Evolutionary conservation across 2,888 invertebrate genomes (phyloP), one percentile per base, ranked within the genome.

Genomic region (Hemithea aestivaria): DNA sequence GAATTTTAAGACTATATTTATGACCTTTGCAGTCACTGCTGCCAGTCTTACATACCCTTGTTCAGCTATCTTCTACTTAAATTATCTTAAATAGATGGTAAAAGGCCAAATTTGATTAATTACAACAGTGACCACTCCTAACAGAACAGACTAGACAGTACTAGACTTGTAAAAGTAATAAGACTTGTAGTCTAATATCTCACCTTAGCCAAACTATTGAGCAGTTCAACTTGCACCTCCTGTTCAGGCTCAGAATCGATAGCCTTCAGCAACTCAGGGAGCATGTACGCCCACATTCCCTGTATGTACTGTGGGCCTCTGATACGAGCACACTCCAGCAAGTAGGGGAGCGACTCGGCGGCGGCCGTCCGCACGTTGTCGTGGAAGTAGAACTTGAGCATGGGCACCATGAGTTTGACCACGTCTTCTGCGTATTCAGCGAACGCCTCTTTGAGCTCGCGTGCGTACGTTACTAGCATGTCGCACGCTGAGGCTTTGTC

Each of bases 401-500:
- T 92, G 0, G 95, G 95, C 46, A 95, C 93, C 93, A 95, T 94
- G 25, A 95, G 88, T 62, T 92, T 92, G 0, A 95, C 94, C 1
- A 94, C 87, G 85, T 95, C 64, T 82, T 91, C 63, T 67, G 92
- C 87, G 48, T 88, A 88, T 42, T 85, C 85, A 0, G 85, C 81
- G 48, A 88, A 88, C 2, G 93, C 94, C 61, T 96, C 96, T 70
- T 97, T 97, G 39, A 98, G 88, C 75, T 98, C 97, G 16, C 96
- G 90, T 0, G 97, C 97, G 67, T 97, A 98, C 73, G 97, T 97
- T 6, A 97, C 96, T 37, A 98, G 85, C 97, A 98, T 98, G 76
- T 96, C 96, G 73, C 97, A 98, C 0, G 98, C 98, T 1, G 96
- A 96, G 0, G 97, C 96, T 73, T 98, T 98, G 75, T 98, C 98